Conservation (phyloP, 2,797 vertebrate species). For the Hafferia zeledoni region DNA sequence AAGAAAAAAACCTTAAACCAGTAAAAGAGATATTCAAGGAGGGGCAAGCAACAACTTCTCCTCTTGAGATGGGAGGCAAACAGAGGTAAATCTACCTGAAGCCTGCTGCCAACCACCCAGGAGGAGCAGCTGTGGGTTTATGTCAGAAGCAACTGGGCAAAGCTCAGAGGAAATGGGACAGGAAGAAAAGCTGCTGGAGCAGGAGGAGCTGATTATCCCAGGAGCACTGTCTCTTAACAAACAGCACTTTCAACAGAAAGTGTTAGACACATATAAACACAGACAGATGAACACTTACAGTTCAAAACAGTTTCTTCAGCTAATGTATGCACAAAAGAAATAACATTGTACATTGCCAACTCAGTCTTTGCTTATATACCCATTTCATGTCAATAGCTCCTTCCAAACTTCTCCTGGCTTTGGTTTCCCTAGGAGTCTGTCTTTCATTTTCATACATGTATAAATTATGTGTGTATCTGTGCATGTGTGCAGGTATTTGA, state of each 20-base stretch:
- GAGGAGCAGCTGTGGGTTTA: background rate
- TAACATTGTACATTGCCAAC: background rate
- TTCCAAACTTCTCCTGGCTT: background rate
- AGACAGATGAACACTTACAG: background rate
- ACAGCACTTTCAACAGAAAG: background rate
- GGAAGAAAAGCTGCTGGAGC: background rate
- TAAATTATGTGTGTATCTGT: background rate
- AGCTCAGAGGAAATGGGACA: background rate
- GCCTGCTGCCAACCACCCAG: background rate
- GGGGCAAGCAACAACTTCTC: background rate
- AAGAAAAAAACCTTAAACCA: too few species aligned
- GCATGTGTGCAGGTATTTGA: background rate
- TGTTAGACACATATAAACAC: background rate
- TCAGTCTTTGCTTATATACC: background rate
- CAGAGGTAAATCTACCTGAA: background rate
- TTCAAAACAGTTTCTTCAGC: background rate
- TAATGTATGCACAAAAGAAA: background rate
- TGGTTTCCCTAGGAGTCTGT: background rate
- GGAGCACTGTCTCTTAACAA: background rate
- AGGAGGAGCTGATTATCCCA: fast-evolving
- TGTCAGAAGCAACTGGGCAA: background rate
- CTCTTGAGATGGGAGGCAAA: background rate
- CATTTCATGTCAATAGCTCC: background rate
- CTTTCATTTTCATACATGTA: background rate
- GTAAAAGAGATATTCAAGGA: background rate